These are phyloP conservation scores for Chloropsis hardwickii DNA, from an alignment of 2,113 vertebrate species.

Conservation along the genomic window DNA sequence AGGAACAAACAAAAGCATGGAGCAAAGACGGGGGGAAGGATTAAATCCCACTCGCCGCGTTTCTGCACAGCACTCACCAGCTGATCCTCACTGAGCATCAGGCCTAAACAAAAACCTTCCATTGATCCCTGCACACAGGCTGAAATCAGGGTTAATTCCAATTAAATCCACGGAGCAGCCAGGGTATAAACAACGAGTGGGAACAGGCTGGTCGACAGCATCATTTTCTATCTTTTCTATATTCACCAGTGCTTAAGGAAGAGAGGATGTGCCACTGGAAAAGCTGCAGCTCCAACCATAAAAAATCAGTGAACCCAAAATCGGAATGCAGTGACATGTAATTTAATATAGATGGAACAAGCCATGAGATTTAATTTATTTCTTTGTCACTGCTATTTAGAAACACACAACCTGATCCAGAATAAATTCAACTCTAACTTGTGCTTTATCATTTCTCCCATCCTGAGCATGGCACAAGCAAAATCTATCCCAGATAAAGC, in stretches of 20 bases:
- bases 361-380: neutral
- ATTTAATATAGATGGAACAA: neutral
- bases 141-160: conserved; percentile 26
- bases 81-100: neutral
- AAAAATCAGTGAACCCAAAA: neutral
- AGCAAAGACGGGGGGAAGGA: neutral
- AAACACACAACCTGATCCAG: neutral
- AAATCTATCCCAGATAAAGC: neutral
- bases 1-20: neutral
- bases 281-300: neutral
- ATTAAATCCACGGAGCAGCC: neutral
- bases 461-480: neutral
- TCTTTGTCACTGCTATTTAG: neutral
- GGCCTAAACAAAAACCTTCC: neutral
- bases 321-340: neutral
- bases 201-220: neutral
- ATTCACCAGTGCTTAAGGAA: neutral
- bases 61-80: neutral
- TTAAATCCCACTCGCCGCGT: neutral
- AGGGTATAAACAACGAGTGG: neutral
- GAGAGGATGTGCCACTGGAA: neutral
- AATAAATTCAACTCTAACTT: neutral
- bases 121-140: neutral
- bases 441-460: neutral
- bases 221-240: neutral